Evolutionary conservation across 2,113 vertebrate species (phyloP).

Genomic region (Paratilapia polleni): DNA sequence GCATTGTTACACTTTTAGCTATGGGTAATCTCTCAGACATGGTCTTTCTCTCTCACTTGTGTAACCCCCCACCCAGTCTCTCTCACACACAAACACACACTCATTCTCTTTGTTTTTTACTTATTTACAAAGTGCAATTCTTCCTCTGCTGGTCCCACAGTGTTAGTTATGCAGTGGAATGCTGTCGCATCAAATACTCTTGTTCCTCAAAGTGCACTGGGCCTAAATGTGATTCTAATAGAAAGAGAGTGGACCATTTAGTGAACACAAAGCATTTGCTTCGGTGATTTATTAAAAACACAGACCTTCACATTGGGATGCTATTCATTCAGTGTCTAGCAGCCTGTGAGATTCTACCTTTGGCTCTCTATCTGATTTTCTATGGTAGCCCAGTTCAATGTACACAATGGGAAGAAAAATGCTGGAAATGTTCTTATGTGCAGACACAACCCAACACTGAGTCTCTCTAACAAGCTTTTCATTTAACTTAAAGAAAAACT

Average conservation of each 20-base stretch:
- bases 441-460: not conserved
- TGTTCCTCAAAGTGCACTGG: slow-evolving; percentile 36
- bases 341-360: not conserved
- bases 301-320: slow-evolving; percentile 25
- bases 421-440: not conserved
- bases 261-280: slow-evolving; percentile 72
- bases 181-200: slow-evolving; percentile 57
- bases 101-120: slow-evolving; percentile 48
- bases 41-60: not conserved
- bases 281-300: slow-evolving; percentile 67
- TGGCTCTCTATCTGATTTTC: not conserved
- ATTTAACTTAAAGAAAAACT: not conserved
- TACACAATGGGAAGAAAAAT: not conserved
- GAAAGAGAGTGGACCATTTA: slow-evolving; percentile 67
- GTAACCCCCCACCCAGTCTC: not conserved
- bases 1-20: slow-evolving; percentile 68
- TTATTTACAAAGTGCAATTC: slow-evolving; percentile 66
- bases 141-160: slow-evolving; percentile 13
- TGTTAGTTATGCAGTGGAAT: slow-evolving; percentile 77
- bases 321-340: slow-evolving; percentile 13
- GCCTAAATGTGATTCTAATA: slow-evolving; percentile 69
- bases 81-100: not conserved
- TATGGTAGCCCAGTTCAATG: not conserved
- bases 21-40: slow-evolving; percentile 39
- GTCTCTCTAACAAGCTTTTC: not conserved